Evolutionary conservation across 1,140 invertebrate species (phyloP), one percentile per base, ranked within the genome.

Genomic region (Zaprionus tsacasi): DNA sequence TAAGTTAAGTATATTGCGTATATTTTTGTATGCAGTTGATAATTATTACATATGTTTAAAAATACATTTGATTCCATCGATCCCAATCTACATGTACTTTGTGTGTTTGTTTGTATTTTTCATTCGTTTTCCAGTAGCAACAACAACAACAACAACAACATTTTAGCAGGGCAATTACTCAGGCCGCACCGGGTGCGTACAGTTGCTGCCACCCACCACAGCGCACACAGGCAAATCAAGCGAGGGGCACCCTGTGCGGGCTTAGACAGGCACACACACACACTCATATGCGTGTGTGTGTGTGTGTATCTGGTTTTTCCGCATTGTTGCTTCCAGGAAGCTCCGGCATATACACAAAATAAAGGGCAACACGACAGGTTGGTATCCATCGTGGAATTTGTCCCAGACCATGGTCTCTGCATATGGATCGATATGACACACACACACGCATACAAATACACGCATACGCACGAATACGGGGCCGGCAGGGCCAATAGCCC

Each of bases 321-420:
- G 76, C 71, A 75, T 75, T 59, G 66, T 75, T 79, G 72, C 67
- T 76, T 66, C 61, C 76, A 78, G 76, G 76, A 78, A 78, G 67
- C 67, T 54, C 64, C 2, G 5, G 71, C n/a, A 78, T 76, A 79
- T 65, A 79, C 36, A 77, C 64, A 70, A 72, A 77, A 78, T 78
- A 65, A 76, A 69, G 74, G 74, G 74, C 78, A 76, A 75, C 57
- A 76, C 75, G 75, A 70, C 78, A 74, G 77, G 63, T 69, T 78
- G 76, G 76, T 75, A 78, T 75, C 65, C 68, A 73, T 65, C 81
- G 80, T 83, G 82, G 82, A 82, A 82, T 88, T 87, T 87, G 83
- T 82, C 83, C 83, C 83, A 87, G 83, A 87, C 83, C 83, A 87
- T 87, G 83, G 83, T 79, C 66, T 56, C 66, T 56, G 59, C 17